phyloP scores from a whole-genome alignment of 2,797 vertebrate species.

The Silurus aristotelis region DNA sequence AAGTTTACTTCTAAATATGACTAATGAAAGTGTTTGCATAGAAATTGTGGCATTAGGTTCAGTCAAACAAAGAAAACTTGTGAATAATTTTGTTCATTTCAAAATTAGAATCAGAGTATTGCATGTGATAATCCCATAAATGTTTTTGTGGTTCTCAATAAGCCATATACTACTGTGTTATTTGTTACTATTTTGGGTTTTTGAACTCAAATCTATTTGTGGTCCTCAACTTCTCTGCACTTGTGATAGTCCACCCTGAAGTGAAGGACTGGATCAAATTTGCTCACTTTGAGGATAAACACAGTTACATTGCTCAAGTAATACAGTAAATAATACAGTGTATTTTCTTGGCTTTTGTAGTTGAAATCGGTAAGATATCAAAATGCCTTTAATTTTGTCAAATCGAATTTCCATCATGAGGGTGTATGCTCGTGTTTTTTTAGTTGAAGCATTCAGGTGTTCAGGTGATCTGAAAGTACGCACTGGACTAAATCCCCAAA shows the following conservation, averaged over 20 bases:
- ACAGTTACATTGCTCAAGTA: slow-evolving; percentile 84
- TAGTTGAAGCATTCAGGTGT: slow-evolving; percentile 88
- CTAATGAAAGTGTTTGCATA: too few relatives aligned
- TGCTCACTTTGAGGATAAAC: slow-evolving; percentile 95
- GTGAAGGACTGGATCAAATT: slow-evolving; percentile 99
- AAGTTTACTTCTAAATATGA: too few relatives aligned
- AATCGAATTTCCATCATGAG: too few relatives aligned
- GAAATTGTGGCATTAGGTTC: too few relatives aligned
- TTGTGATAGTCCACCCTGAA: slow-evolving; percentile 92
- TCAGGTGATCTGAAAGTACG: slow-evolving; percentile 95
- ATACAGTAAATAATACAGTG: not conserved
- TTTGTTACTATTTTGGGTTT: not conserved
- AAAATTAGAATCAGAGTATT: not conserved
- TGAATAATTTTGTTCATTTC: not conserved
- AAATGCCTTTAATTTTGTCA: not conserved
- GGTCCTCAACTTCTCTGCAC: slow-evolving; percentile 77
- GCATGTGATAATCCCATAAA: too few relatives aligned
- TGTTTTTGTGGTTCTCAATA: not conserved
- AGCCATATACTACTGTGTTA: not conserved
- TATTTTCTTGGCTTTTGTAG: not conserved
- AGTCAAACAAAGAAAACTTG: too few relatives aligned
- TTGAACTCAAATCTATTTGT: not conserved
- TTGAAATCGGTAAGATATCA: not conserved
- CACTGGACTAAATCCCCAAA: slow-evolving; percentile 92
- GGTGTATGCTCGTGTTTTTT: slow-evolving; percentile 36